Conservation (phyloP, 2,888 invertebrate genomes). For the Cosmia pyralina region DNA sequence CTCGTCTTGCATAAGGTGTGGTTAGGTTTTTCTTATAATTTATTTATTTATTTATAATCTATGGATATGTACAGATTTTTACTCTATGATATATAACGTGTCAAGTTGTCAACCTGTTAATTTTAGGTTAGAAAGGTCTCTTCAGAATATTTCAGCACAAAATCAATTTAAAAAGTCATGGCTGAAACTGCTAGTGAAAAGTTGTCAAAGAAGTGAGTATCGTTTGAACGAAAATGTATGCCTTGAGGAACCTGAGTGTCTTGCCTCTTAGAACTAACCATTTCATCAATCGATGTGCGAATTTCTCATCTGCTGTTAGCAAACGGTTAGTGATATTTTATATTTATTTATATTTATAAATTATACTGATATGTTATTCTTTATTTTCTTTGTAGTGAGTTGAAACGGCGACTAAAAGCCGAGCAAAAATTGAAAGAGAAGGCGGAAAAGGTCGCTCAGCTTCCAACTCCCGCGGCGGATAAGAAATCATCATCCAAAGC, state of each 20-base stretch:
- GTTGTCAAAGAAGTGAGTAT: conserved; percentile 93
- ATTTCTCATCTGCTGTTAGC: conserved; percentile 76
- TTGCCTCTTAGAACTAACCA: conserved; percentile 72
- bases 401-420: conserved; percentile 97
- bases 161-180: conserved; percentile 77
- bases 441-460: conserved; percentile 92
- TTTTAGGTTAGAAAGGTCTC: conserved; percentile 63
- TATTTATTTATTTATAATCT: too few relatives aligned
- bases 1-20: neutral
- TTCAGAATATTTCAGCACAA: conserved; percentile 27
- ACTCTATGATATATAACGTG: too few relatives aligned
- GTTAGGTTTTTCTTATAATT: neutral
- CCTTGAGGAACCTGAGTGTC: conserved; percentile 71
- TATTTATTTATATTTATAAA: conserved; percentile 39
- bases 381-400: conserved; percentile 92
- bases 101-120: conserved; percentile 33
- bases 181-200: conserved; percentile 90
- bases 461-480: conserved; percentile 77
- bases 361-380: conserved; percentile 69
- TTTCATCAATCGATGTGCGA: conserved; percentile 72
- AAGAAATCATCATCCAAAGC: conserved; percentile 80
- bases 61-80: too few relatives aligned
- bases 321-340: conserved; percentile 82
- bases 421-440: conserved; percentile 98
- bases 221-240: conserved; percentile 76